Percentiles rank a stretch among this genome's conserved stretches.
Conservation (phyloP, 2,797 vertebrate species). For the Alfaro cultratus region DNA sequence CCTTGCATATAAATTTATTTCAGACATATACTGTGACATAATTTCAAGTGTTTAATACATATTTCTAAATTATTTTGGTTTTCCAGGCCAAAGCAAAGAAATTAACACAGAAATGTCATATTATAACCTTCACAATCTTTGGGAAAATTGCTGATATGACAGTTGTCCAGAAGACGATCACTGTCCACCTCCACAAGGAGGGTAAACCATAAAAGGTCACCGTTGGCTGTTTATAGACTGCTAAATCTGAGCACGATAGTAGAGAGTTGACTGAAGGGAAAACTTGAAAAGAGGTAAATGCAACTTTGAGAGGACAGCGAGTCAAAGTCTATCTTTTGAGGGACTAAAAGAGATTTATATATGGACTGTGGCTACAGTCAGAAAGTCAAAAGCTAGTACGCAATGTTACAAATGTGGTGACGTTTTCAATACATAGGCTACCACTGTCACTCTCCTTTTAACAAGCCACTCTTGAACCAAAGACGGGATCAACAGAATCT, state of each 20-base stretch:
- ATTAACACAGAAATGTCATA: not conserved
- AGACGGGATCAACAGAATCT: not conserved
- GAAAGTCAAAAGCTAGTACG: not conserved
- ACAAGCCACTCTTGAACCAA: not conserved
- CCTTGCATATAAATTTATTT: not conserved
- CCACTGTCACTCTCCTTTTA: not conserved
- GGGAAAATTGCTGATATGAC: not conserved
- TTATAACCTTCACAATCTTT: not conserved
- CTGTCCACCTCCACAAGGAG: not conserved
- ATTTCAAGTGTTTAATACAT: not conserved
- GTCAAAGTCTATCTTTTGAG: not conserved
- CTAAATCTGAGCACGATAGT: not conserved
- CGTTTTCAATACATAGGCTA: not conserved
- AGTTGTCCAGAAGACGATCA: not conserved
- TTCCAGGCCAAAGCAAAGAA: not conserved
- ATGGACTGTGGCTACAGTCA: not conserved
- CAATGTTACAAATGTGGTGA: not conserved
- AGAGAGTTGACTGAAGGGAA: not conserved
- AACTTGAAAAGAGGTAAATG: not conserved
- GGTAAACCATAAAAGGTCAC: not conserved
- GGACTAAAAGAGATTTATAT: not conserved
- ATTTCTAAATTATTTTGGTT: not conserved
- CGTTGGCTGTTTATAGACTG: not conserved
- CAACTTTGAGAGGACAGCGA: not conserved
- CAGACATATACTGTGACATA: not conserved